These are phyloP conservation scores for Chloromyia formosa DNA, from an alignment of 2,888 invertebrate species.

Conservation along the genomic window DNA sequence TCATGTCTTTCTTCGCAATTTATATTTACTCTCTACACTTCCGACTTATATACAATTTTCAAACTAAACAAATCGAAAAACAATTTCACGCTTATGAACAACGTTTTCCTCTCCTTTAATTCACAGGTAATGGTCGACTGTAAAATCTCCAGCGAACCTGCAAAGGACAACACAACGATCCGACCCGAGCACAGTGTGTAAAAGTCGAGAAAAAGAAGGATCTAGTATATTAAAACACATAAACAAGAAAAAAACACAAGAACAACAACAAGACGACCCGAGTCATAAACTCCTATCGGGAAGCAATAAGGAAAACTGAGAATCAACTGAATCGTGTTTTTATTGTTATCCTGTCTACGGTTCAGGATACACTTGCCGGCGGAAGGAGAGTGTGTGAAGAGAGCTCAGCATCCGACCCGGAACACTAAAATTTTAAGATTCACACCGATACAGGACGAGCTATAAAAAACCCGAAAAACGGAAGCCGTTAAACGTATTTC, in stretches of 20 bases:
- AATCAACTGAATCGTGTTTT: constrained; percentile 6
- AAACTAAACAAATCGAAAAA: constrained; percentile 39
- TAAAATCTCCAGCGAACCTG: constrained; percentile 3
- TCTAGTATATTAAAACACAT: neutral
- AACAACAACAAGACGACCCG: neutral
- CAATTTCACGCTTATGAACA: constrained; percentile 42
- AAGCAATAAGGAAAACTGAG: constrained; percentile 31
- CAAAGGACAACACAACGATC: constrained; percentile 1
- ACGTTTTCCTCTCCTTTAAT: constrained; percentile 31
- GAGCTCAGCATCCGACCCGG: constrained; percentile 32
- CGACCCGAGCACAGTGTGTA: neutral
- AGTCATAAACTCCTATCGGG: constrained; percentile 38
- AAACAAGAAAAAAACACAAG: neutral
- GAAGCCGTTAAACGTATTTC: constrained; percentile 12
- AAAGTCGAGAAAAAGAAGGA: neutral
- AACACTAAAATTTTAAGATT: constrained; percentile 37
- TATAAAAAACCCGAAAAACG: neutral
- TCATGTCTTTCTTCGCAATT: neutral
- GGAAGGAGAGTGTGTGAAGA: neutral
- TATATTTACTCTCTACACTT: constrained; percentile 7
- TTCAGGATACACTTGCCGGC: constrained; percentile 17
- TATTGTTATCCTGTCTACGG: constrained; percentile 37
- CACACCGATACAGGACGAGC: constrained; percentile 25
- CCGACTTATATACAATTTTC: constrained; percentile 3
- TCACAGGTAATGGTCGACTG: constrained; percentile 41